Evolutionary conservation across 2,888 invertebrate genomes (phyloP).

Genomic region (Stenichneumon culpator): DNA sequence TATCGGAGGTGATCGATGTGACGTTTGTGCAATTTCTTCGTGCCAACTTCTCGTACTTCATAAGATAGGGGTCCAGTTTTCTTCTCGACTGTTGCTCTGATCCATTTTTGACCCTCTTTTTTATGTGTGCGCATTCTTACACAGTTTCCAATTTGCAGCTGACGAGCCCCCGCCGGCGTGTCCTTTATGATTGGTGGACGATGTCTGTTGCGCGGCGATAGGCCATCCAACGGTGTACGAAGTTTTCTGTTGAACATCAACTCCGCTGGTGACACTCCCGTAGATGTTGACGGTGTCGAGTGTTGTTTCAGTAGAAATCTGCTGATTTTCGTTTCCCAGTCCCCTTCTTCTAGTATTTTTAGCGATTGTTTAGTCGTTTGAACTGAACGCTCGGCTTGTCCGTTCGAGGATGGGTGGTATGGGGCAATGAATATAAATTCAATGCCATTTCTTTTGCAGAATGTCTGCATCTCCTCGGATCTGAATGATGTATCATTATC

Average conservation of each 20-base stretch:
- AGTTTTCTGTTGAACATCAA: too few relatives aligned
- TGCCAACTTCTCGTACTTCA: conserved; percentile 41
- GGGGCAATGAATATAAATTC: too few relatives aligned
- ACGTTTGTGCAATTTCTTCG: conserved; percentile 49
- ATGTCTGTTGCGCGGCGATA: too few relatives aligned
- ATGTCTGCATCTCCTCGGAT: conserved; percentile 71
- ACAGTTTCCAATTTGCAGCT: conserved; percentile 41
- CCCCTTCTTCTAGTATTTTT: too few relatives aligned
- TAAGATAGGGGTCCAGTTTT: conserved; percentile 68
- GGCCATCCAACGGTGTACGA: too few relatives aligned
- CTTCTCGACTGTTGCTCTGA: conserved; percentile 54
- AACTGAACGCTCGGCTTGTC: too few relatives aligned
- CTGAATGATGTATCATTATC: conserved; percentile 73
- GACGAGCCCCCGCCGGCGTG: conserved; percentile 35
- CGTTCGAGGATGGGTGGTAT: too few relatives aligned
- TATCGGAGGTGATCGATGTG: conserved; percentile 65
- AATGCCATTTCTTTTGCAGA: conserved; percentile 68
- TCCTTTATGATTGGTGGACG: conserved; percentile 41
- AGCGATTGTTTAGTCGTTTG: too few relatives aligned
- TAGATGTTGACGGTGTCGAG: too few relatives aligned
- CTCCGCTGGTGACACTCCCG: too few relatives aligned
- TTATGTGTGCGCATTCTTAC: conserved; percentile 55
- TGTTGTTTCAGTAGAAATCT: too few relatives aligned
- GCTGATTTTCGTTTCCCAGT: too few relatives aligned
- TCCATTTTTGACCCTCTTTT: conserved; percentile 56